Conservation (phyloP, 2,113 vertebrate species). For the Stictonetta naevosa region DNA sequence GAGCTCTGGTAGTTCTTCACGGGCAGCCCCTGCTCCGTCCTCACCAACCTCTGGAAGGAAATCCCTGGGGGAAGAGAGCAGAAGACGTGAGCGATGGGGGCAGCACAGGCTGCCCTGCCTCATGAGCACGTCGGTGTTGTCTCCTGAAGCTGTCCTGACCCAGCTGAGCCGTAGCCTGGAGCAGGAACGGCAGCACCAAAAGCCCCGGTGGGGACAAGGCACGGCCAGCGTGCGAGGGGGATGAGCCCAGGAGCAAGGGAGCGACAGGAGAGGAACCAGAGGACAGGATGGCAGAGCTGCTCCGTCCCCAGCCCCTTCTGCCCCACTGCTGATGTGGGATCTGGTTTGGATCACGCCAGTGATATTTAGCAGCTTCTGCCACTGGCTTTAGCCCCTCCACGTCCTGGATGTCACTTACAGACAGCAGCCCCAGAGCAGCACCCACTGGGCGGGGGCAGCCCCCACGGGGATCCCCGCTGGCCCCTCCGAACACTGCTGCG, state of each 20-base stretch:
- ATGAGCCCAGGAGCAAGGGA: too few species aligned
- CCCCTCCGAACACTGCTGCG: rapidly evolving
- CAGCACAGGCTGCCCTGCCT: background rate
- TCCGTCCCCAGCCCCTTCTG: background rate
- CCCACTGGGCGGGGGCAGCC: background rate
- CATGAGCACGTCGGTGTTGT: rapidly evolving
- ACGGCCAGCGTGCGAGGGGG: rapidly evolving
- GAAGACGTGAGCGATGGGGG: background rate
- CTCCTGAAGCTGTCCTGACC: rapidly evolving
- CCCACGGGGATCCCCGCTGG: background rate
- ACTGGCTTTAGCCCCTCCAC: too few species aligned
- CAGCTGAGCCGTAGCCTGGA: background rate
- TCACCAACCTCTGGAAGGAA: slow-evolving; percentile 92
- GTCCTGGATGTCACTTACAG: background rate
- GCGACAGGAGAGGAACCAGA: background rate
- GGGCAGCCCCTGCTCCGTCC: slow-evolving; percentile 89
- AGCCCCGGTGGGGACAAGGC: background rate
- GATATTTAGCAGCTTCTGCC: background rate
- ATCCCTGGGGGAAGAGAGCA: slow-evolving; percentile 80
- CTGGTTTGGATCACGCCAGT: rapidly evolving
- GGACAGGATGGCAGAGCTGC: background rate
- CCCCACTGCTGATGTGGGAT: background rate
- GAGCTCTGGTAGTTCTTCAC: slow-evolving; percentile 78
- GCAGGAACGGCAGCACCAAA: rapidly evolving
- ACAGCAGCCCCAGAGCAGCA: background rate